These are phyloP conservation scores for Drosophila repletoides DNA, from an alignment of 1,140 invertebrate species.

Conservation along the genomic window DNA sequence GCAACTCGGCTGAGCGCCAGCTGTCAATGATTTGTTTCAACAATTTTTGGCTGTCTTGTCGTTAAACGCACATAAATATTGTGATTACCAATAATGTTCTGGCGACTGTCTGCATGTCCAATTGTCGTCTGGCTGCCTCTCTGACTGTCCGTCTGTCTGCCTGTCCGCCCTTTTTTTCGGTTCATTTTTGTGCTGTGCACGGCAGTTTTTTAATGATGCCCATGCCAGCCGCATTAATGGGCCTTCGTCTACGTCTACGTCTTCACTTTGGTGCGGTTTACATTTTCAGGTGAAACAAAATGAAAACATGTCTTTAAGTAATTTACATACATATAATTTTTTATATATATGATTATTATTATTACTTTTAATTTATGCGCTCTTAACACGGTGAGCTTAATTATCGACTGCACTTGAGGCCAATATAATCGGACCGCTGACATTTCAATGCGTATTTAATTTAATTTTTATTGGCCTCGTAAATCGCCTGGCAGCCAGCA, in stretches of 20 bases:
- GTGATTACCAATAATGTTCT: slow-evolving; percentile 77
- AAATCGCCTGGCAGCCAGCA: slow-evolving; percentile 52
- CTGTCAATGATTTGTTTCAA: slow-evolving; percentile 78
- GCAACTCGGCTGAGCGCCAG: slow-evolving; percentile 37
- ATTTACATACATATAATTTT: too few relatives aligned
- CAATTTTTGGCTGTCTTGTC: slow-evolving; percentile 65
- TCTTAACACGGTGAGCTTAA: slow-evolving; percentile 44
- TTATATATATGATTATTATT: slow-evolving; percentile 20
- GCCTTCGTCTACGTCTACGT: slow-evolving; percentile 7
- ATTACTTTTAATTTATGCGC: slow-evolving; percentile 45
- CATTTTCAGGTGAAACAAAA: slow-evolving; percentile 4
- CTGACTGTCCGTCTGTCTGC: slow-evolving; percentile 43
- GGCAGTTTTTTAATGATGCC: slow-evolving; percentile 53
- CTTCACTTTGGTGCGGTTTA: slow-evolving; percentile 6
- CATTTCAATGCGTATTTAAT: slow-evolving; percentile 53
- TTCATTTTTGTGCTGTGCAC: slow-evolving; percentile 37
- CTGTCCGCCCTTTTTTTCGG: slow-evolving; percentile 34
- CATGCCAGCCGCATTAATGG: slow-evolving; percentile 23
- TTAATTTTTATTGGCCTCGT: slow-evolving; percentile 60
- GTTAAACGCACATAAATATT: slow-evolving; percentile 76
- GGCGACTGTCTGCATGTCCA: slow-evolving; percentile 44
- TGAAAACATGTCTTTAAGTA: slow-evolving; percentile 17
- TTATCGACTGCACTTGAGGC: slow-evolving; percentile 52
- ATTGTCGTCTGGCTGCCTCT: slow-evolving; percentile 9
- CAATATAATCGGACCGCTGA: slow-evolving; percentile 60